Base-by-base conservation (phyloP, 2,888 invertebrate genomes). In the Leptodirus hochenwartii region DNA sequence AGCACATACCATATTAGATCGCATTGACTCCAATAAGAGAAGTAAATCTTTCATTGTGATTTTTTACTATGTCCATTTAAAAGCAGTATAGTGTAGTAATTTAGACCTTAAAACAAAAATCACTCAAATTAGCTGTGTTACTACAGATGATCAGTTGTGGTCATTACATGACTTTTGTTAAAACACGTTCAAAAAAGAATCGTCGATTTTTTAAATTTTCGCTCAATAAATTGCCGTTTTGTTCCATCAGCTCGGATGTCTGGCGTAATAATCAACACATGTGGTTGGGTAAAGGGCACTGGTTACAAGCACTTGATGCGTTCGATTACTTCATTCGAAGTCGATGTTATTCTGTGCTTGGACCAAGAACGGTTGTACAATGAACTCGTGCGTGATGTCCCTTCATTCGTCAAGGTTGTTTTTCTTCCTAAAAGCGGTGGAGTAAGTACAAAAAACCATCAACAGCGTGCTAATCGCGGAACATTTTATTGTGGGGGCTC, bases 351-450 rank as follows among this genome's bases (percentile, higher is more conserved):
- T 41, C 62, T 96, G 41, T 95, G 96, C 0, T 53, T 98, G 37
- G 96, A 96, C 53, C 93, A 96, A 51, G 96, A 98, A 53, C 66
- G 95, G 39, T 60, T 98, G 1, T 95, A 88, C 55, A 93, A 85
- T 48, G 93, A 96, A 54, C 59, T 98, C 26, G 76, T 84, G 31
- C 61, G 88, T 26, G 96, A 96, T 53, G 78, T 96, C 68, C 93
- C 95, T 0, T 69, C 72, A 36, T 87, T 85, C 56, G 90, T 95
- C 5, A 84, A 87, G 59, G 82, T 96, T 2, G 76, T 91, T 0
- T 74, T 87, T 41, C 55, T 87, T 36, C 91, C 91, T 0, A 98
- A 96, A 57, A 93, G 93, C 50, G 95, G 95, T 15, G 98, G 98
- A 23, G 95, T 85, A 52, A 64, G 67, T 62, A 34, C 15, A n/a